Evolutionary conservation across 2,888 invertebrate species (phyloP).

Genomic region (Apamea monoglypha): DNA sequence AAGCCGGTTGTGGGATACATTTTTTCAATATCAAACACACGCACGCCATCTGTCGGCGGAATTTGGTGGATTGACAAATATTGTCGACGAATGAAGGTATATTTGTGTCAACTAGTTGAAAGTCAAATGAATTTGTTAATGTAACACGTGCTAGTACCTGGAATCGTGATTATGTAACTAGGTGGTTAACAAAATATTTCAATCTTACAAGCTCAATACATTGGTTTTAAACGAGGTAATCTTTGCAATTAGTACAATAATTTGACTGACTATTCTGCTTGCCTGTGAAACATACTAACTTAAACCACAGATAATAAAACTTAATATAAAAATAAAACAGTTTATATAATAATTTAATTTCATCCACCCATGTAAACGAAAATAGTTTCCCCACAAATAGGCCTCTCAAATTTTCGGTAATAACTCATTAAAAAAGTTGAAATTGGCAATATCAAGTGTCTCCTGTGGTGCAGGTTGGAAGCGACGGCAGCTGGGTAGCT

Average conservation of each 20-base stretch:
- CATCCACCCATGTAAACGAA: not conserved
- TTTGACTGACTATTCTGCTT: not conserved
- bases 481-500: constrained; percentile 43
- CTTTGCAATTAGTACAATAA: not conserved
- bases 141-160: not conserved
- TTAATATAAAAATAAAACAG: not conserved
- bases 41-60: constrained; percentile 56
- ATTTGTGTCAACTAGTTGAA: not conserved
- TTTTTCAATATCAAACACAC: constrained; percentile 55
- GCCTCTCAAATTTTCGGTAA: constrained; percentile 59
- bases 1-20: constrained; percentile 64
- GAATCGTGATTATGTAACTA: not conserved
- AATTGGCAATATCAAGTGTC: constrained; percentile 67
- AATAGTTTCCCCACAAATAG: constrained; percentile 54
- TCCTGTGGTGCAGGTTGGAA: constrained; percentile 53
- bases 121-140: constrained; percentile 21
- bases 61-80: constrained; percentile 48
- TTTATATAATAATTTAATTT: not conserved
- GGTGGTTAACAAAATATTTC: not conserved
- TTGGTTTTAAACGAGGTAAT: not conserved
- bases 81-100: not conserved
- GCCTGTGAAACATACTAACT: not conserved
- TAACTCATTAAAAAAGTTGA: constrained; percentile 69
- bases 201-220: not conserved
- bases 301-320: no score